These are phyloP conservation scores for Pandion haliaetus DNA, from an alignment of 2,113 vertebrate species.

Conservation along the genomic window DNA sequence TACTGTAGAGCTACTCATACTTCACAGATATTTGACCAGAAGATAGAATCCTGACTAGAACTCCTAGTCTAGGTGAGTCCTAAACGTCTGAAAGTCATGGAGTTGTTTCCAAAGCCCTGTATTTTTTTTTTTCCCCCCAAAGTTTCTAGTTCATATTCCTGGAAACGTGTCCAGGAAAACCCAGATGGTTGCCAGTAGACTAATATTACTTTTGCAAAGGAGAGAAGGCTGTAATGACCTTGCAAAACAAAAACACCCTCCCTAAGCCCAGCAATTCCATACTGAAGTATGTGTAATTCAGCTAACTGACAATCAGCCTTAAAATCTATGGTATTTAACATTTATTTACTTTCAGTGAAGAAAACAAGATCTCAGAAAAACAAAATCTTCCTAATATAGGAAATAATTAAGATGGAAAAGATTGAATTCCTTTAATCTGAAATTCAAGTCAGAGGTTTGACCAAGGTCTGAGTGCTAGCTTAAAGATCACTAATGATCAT, in stretches of 20 bases:
- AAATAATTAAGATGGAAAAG: not conserved
- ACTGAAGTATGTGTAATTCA: not conserved
- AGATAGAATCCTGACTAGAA: not conserved
- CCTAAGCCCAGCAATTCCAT: not conserved
- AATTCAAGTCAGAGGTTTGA: not conserved
- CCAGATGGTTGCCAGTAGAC: not conserved
- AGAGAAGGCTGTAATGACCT: not conserved
- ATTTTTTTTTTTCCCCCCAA: accelerated
- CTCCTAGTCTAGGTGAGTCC: not conserved
- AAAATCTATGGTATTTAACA: not conserved
- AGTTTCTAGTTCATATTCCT: not conserved
- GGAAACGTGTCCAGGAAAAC: not conserved
- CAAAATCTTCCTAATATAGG: not conserved
- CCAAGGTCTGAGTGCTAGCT: not conserved
- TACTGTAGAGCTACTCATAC: not conserved
- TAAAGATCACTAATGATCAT: not conserved
- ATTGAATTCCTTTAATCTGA: not conserved
- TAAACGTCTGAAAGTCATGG: not conserved
- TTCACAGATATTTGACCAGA: not conserved
- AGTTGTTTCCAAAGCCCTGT: not conserved
- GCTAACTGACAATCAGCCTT: not conserved
- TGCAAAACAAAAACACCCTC: not conserved
- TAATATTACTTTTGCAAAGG: not conserved
- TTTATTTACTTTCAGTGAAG: not conserved
- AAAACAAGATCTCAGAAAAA: not conserved